These are phyloP conservation scores for Scaptomyza polygonia DNA, from an alignment of 2,888 invertebrate genomes.

Conservation along the genomic window DNA sequence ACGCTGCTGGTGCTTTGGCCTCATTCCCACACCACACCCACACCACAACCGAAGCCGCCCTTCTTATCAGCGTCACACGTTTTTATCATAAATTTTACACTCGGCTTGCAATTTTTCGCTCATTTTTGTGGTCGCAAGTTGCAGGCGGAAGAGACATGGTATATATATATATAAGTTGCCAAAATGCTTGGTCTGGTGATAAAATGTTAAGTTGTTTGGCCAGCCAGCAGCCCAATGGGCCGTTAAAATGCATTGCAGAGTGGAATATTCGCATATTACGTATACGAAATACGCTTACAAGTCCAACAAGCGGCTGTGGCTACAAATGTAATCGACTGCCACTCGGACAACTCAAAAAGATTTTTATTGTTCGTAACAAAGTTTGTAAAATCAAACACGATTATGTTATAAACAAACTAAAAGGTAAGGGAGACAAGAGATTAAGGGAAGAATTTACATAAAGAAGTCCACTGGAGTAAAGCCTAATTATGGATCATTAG, in stretches of 20 bases:
- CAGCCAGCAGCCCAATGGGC: conserved; percentile 36
- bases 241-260: conserved; percentile 65
- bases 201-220: conserved; percentile 42
- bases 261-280: conserved; percentile 1
- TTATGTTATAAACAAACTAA: conserved; percentile 24
- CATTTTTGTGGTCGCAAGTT: conserved; percentile 55
- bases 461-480: too few relatives aligned
- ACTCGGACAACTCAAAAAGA: conserved; percentile 26
- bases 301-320: neutral
- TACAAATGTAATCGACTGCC: conserved; percentile 15
- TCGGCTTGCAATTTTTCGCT: conserved; percentile 64
- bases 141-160: conserved; percentile 23
- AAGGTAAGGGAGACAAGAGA: neutral
- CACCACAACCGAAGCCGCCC: conserved; percentile 12
- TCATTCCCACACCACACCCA: neutral
- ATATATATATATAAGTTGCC: conserved; percentile 21
- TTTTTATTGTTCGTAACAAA: conserved; percentile 69
- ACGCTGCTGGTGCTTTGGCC: neutral
- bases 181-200: conserved; percentile 29
- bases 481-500: too few relatives aligned
- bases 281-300: conserved; percentile 39
- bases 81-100: conserved; percentile 78
- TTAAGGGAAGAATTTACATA: neutral
- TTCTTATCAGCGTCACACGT: conserved; percentile 71
- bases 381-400: conserved; percentile 60